Conservation (phyloP, 92 coral and sea anemone genomes). For the Palythoa grandiflora region DNA sequence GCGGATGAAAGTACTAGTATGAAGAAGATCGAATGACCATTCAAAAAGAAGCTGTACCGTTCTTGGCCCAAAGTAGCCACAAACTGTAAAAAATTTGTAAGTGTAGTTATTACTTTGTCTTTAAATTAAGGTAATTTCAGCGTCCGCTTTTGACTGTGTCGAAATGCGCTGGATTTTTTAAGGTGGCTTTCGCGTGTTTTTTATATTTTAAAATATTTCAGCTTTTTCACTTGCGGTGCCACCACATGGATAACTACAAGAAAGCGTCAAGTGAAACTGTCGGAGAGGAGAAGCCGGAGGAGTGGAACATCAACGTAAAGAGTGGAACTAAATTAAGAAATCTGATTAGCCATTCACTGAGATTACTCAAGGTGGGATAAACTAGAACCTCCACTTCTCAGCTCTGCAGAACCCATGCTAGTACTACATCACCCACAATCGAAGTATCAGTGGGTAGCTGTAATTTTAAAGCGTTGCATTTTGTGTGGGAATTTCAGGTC, state of each 20-base stretch:
- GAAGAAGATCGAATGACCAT: background rate
- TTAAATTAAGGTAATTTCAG: background rate
- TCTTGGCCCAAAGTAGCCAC: background rate
- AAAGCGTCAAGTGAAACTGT: slow-evolving; percentile 61
- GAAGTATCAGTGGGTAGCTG: too few species aligned
- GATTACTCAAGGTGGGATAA: slow-evolving; percentile 74
- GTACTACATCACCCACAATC: too few species aligned
- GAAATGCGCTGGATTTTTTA: background rate
- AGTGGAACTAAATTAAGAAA: slow-evolving; percentile 94
- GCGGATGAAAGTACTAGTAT: background rate
- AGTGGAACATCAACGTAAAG: slow-evolving; percentile 77
- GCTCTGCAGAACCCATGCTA: too few species aligned
- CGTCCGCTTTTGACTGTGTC: background rate
- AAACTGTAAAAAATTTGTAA: background rate
- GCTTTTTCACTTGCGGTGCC: background rate
- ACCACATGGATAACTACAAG: slow-evolving; percentile 81
- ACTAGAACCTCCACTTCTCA: background rate
- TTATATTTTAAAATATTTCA: background rate
- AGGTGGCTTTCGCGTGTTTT: background rate
- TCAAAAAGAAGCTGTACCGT: background rate
- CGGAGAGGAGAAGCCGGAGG: slow-evolving; percentile 59
- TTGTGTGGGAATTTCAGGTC: too few species aligned
- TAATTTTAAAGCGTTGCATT: too few species aligned
- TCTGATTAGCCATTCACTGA: slow-evolving; percentile 82
- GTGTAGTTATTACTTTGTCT: background rate